Evolutionary conservation across 2,113 vertebrate species (phyloP).

Genomic region (Dendrocopos noguchii): DNA sequence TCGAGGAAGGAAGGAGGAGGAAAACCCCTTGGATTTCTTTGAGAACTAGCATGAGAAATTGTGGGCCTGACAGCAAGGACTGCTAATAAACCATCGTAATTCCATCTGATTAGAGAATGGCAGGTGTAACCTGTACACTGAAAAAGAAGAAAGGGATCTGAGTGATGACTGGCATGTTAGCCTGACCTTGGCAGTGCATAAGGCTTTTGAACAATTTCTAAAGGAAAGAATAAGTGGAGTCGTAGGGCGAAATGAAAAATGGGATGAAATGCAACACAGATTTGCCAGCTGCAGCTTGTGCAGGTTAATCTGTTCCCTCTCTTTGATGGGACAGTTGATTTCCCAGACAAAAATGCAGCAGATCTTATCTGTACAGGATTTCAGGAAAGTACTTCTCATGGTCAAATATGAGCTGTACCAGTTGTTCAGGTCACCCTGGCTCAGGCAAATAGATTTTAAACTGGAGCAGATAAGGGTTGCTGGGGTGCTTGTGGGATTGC

Average conservation of each 20-base stretch:
- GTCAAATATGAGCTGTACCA: neutral
- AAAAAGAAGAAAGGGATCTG: constrained; percentile 56
- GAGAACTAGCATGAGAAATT: constrained; percentile 29
- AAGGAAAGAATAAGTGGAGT: constrained; percentile 45
- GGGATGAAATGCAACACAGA: constrained; percentile 23
- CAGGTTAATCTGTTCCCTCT: constrained; percentile 41
- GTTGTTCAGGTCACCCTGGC: neutral
- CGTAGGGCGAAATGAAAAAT: constrained; percentile 24
- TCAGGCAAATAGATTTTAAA: neutral
- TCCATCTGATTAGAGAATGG: constrained; percentile 60
- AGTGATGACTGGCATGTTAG: constrained; percentile 55
- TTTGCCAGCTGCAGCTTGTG: constrained; percentile 37
- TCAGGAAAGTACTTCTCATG: neutral
- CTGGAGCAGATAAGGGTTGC: neutral
- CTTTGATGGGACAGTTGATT: constrained; percentile 46
- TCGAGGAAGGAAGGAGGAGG: neutral
- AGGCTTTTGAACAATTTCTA: constrained; percentile 64
- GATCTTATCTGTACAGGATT: neutral
- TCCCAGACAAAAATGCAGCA: constrained; percentile 8
- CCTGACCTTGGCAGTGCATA: constrained; percentile 41
- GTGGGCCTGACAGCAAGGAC: constrained; percentile 5
- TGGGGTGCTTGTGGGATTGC: neutral
- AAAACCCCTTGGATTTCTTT: constrained; percentile 39
- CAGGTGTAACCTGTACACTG: constrained; percentile 15
- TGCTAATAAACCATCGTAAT: constrained; percentile 61